These are phyloP conservation scores for Drosophila macrospina DNA, from an alignment of 2,888 invertebrate genomes.

Conservation along the genomic window DNA sequence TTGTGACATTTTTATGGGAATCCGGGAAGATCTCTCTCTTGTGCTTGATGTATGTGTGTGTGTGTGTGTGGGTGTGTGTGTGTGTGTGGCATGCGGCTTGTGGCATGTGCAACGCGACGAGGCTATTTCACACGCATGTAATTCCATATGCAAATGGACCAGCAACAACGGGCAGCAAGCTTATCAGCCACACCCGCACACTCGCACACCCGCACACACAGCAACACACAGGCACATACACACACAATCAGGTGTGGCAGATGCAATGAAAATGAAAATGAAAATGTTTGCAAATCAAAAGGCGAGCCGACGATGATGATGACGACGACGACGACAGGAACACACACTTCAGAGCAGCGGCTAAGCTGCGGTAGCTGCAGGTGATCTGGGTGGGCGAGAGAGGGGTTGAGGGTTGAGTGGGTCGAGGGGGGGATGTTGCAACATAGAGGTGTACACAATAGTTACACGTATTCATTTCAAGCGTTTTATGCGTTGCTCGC, in stretches of 20 bases:
- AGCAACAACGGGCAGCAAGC: slow-evolving; percentile 30
- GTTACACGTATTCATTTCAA: slow-evolving; percentile 77
- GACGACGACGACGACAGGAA: not conserved
- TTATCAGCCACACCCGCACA: slow-evolving; percentile 47
- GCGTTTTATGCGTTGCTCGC: slow-evolving; percentile 70
- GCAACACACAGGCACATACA: slow-evolving; percentile 6
- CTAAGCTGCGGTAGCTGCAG: slow-evolving; percentile 18
- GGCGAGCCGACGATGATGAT: slow-evolving; percentile 34
- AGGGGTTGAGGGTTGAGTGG: not conserved
- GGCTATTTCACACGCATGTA: slow-evolving; percentile 54
- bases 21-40: slow-evolving; percentile 13
- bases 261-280: slow-evolving; percentile 61
- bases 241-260: slow-evolving; percentile 36
- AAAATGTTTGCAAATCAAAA: slow-evolving; percentile 71
- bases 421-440: not conserved
- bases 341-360: not conserved
- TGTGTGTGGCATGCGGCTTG: slow-evolving; percentile 9
- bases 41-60: too few relatives aligned
- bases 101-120: slow-evolving; percentile 12
- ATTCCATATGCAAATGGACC: slow-evolving; percentile 69
- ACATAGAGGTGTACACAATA: slow-evolving; percentile 45
- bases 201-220: slow-evolving; percentile 12
- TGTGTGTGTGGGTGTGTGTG: slow-evolving; percentile 3
- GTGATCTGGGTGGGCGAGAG: not conserved
- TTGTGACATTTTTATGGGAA: slow-evolving; percentile 58